phyloP scores from a whole-genome alignment of 1,140 invertebrate genomes.

The Eriocheir sinensis region DNA sequence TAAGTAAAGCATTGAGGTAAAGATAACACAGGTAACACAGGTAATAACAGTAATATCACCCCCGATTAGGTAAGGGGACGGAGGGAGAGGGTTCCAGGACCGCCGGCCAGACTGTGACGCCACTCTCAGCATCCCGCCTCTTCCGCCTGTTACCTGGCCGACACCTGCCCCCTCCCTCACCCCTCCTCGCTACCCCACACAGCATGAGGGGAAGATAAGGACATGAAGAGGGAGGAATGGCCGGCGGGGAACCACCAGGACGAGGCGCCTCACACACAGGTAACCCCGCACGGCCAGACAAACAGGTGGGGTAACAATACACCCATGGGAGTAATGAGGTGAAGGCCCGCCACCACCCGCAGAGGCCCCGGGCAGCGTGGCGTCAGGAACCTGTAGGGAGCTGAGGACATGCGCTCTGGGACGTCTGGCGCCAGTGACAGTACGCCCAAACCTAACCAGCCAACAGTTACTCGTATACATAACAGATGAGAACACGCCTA shows the following conservation, averaged over 20 bases:
- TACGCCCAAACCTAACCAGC: too few species aligned
- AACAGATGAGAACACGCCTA: too few species aligned
- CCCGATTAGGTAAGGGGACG: not conserved
- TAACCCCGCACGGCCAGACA: not conserved
- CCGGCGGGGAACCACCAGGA: not conserved
- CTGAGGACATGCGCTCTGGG: not conserved
- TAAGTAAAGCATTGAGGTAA: not conserved
- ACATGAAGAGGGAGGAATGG: not conserved
- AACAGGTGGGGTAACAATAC: not conserved
- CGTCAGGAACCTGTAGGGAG: not conserved
- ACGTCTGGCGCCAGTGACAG: not conserved
- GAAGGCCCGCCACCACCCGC: not conserved
- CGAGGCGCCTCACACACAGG: not conserved
- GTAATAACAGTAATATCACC: slow-evolving; percentile 1
- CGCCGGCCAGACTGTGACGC: not conserved
- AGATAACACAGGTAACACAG: not conserved
- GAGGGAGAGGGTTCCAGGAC: too few species aligned
- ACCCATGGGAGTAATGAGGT: not conserved
- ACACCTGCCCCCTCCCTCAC: not conserved
- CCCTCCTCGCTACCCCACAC: not conserved
- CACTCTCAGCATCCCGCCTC: not conserved
- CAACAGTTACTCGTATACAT: too few species aligned
- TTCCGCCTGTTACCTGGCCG: too few species aligned
- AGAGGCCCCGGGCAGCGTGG: not conserved
- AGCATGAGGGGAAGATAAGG: not conserved